phyloP scores from a whole-genome alignment of 2,888 invertebrate species.

The Trissolcus japonicus region DNA sequence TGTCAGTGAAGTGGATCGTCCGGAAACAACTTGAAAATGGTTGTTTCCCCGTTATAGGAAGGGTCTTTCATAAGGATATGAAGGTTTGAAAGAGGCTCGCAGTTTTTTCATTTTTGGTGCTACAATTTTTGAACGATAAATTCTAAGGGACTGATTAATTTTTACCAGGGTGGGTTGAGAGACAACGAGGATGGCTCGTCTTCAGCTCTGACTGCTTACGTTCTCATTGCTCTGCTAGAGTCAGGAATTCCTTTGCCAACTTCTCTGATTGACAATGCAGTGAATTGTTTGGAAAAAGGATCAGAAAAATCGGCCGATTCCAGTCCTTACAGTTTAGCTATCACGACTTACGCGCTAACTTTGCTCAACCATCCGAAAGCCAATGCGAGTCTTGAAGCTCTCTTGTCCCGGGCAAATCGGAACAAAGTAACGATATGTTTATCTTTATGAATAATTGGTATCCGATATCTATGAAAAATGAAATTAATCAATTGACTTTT shows the following conservation, averaged over 20 bases:
- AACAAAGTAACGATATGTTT: slow-evolving; percentile 65
- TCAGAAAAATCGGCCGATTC: slow-evolving; percentile 66
- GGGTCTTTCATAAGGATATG: slow-evolving; percentile 82
- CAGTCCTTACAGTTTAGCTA: slow-evolving; percentile 78
- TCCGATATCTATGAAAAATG: slow-evolving; percentile 1
- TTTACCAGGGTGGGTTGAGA: slow-evolving; percentile 68
- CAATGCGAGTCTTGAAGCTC: slow-evolving; percentile 72
- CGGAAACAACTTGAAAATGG: slow-evolving; percentile 85
- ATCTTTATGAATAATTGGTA: not conserved
- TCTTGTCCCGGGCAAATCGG: slow-evolving; percentile 75
- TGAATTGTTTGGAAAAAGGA: slow-evolving; percentile 79
- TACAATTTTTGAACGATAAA: not conserved
- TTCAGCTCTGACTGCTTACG: slow-evolving; percentile 83
- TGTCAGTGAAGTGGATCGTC: slow-evolving; percentile 80
- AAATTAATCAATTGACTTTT: not conserved
- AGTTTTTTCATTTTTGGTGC: too few species aligned
- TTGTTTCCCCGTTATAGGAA: slow-evolving; percentile 83
- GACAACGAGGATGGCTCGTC: slow-evolving; percentile 69
- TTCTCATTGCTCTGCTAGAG: slow-evolving; percentile 82
- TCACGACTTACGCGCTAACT: slow-evolving; percentile 78
- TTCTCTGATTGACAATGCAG: slow-evolving; percentile 78
- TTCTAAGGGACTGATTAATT: not conserved
- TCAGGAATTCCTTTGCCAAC: slow-evolving; percentile 78
- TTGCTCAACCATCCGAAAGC: slow-evolving; percentile 77
- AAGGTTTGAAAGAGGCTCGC: slow-evolving; percentile 65